A percentile compares a stretch with the other conserved stretches of the same genome.
phyloP scores from a whole-genome alignment of 2,888 invertebrate genomes.

The Lasiommata megera region DNA sequence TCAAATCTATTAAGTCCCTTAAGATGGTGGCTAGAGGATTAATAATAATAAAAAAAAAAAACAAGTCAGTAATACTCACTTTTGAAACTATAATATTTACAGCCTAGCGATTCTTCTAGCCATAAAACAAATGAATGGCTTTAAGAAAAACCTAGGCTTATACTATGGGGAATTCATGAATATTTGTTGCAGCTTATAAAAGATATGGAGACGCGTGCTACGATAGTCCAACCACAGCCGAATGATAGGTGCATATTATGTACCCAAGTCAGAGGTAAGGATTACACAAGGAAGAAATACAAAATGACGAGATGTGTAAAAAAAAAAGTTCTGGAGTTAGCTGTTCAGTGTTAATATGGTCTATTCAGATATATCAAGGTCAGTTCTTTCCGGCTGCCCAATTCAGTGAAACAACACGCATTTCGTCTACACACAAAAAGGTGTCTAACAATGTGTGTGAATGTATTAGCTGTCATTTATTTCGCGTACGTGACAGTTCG shows the following conservation, averaged over 20 bases:
- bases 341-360: no score
- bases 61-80: conserved; percentile 6
- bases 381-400: no score
- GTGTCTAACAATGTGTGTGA: no score
- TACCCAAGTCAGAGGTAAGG: conserved; percentile 63
- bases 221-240: conserved; percentile 55
- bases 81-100: neutral
- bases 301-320: conserved; percentile 15
- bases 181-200: conserved; percentile 80
- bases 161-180: conserved; percentile 76
- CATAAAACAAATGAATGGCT: conserved; percentile 33
- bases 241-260: conserved; percentile 59
- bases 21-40: no score
- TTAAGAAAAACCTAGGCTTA: conserved; percentile 58
- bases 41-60: no score
- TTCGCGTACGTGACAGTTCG: no score
- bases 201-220: conserved; percentile 63
- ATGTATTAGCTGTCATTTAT: no score
- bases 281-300: conserved; percentile 37
- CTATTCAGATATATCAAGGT: no score
- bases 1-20: no score
- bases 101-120: conserved; percentile 53
- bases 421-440: no score
- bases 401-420: no score
- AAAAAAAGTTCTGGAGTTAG: neutral